These are phyloP conservation scores for Neotoma lepida DNA, from an alignment of 2,113 vertebrate species.

Conservation along the genomic window DNA sequence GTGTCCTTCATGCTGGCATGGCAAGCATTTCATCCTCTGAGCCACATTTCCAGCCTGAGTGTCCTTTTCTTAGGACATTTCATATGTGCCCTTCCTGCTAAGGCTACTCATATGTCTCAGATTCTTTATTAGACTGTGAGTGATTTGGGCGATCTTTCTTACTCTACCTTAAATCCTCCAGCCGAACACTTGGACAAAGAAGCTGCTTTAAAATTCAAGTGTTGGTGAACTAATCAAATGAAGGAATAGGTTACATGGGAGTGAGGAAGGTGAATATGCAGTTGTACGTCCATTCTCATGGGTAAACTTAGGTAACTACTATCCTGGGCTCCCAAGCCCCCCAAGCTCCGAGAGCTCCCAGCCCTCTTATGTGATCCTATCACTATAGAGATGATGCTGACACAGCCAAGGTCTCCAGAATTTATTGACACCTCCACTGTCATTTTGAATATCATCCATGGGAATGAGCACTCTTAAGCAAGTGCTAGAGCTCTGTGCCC, in stretches of 20 bases:
- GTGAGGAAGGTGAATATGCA: not conserved
- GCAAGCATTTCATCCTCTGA: not conserved
- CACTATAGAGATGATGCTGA: not conserved
- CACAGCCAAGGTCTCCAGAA: not conserved
- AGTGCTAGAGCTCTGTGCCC: not conserved
- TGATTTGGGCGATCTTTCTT: not conserved
- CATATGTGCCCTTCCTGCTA: not conserved
- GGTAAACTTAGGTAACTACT: not conserved
- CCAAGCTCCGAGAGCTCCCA: not conserved
- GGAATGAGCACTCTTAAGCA: not conserved
- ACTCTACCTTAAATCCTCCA: not conserved
- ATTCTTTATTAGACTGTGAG: not conserved
- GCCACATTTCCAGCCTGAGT: not conserved
- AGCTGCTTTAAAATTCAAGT: conserved; percentile 6
- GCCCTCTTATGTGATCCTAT: not conserved
- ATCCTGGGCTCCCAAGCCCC: no score
- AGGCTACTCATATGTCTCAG: not conserved
- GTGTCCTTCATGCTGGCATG: not conserved
- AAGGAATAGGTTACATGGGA: not conserved
- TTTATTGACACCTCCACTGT: not conserved
- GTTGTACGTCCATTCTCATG: not conserved
- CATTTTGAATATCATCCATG: not conserved
- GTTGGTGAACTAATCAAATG: not conserved
- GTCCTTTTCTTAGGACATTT: not conserved
- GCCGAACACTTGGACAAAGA: not conserved